These are phyloP conservation scores for Gymnothorax reevesii DNA, from an alignment of 2,797 vertebrate species.

Conservation along the genomic window DNA sequence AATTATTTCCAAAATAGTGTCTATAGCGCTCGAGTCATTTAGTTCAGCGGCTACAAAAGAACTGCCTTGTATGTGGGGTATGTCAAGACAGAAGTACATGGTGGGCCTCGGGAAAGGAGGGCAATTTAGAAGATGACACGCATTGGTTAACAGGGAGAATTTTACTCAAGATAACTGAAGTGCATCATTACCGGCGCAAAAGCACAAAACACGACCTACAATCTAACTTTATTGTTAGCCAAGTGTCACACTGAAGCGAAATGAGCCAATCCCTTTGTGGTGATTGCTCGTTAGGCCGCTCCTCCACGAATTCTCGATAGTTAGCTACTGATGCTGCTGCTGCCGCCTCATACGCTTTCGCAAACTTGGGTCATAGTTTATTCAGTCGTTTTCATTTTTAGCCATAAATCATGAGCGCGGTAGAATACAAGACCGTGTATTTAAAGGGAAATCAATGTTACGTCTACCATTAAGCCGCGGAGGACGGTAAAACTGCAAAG, in stretches of 20 bases:
- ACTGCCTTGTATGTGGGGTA: neutral
- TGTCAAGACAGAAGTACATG: neutral
- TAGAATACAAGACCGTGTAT: neutral
- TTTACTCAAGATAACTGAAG: neutral
- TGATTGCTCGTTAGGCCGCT: slow-evolving; percentile 27
- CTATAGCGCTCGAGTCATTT: neutral
- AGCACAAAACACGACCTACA: neutral
- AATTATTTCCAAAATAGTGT: neutral
- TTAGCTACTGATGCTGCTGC: slow-evolving; percentile 13
- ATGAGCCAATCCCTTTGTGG: neutral
- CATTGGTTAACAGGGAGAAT: neutral
- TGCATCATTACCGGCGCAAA: neutral
- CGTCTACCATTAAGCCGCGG: neutral
- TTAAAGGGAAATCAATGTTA: neutral
- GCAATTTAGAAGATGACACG: neutral
- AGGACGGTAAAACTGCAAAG: neutral
- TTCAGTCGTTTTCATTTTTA: neutral
- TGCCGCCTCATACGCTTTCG: slow-evolving; percentile 30
- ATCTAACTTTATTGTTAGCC: neutral
- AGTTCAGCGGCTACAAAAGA: neutral
- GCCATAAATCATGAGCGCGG: neutral
- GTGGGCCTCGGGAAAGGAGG: neutral
- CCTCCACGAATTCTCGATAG: slow-evolving; percentile 15
- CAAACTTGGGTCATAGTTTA: slow-evolving; percentile 21
- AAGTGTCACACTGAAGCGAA: neutral